A percentile compares a stretch with the other conserved stretches of the same genome.
phyloP scores from a whole-genome alignment of 2,113 vertebrate genomes.

The Leucopsar rothschildi region DNA sequence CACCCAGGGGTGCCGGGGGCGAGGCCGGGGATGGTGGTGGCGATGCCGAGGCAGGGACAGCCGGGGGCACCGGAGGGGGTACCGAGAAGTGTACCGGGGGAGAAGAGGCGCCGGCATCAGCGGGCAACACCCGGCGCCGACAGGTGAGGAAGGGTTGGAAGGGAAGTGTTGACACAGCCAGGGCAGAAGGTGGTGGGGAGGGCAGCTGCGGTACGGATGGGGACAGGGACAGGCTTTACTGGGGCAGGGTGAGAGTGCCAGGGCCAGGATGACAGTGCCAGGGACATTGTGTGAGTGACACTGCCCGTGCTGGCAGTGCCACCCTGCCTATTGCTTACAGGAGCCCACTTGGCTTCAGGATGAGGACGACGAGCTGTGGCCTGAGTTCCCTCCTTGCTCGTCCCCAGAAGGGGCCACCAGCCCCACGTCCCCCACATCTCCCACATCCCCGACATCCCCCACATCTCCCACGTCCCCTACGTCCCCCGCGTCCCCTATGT shows the following conservation, averaged over 20 bases:
- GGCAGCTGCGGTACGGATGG: background rate
- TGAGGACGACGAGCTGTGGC: slow-evolving; percentile 39
- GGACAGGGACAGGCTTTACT: background rate
- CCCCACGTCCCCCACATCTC: background rate
- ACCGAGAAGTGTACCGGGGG: background rate
- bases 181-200: background rate
- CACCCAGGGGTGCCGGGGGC: background rate
- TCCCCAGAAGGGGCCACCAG: slow-evolving; percentile 43
- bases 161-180: background rate
- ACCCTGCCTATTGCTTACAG: background rate
- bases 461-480: background rate
- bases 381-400: slow-evolving; percentile 40
- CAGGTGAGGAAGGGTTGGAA: background rate
- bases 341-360: slow-evolving; percentile 28
- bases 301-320: background rate
- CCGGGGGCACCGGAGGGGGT: background rate
- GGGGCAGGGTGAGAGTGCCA: background rate
- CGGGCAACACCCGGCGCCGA: background rate
- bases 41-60: background rate
- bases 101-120: background rate
- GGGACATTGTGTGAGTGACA: background rate
- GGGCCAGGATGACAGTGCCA: background rate
- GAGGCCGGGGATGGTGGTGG: background rate
- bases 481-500: background rate
- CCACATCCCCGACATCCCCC: background rate